Base-by-base conservation (phyloP, 37 sponge, comb jelly and placozoan species). In the Beroe ovata region DNA sequence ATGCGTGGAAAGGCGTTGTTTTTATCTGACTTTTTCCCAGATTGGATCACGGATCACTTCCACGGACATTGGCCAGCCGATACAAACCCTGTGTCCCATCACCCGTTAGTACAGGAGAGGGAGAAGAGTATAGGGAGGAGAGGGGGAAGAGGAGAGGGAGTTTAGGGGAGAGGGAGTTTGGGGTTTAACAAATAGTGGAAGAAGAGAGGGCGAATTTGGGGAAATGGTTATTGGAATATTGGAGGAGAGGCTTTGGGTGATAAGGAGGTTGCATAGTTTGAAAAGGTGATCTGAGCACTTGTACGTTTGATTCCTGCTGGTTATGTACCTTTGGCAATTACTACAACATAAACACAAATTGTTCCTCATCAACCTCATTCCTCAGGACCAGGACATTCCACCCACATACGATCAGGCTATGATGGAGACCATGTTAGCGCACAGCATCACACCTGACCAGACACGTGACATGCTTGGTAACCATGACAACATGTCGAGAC, bases 341-440 rank as follows among this genome's bases (percentile, higher is more conserved):
- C n/a, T 47, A 47, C 6, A 47, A 47, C 6, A 6, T 47, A 47
- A 47, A 11, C 54, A 11, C 11, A 62, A n/a, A 62, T 62, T 25
- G 20, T 4, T 28, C 63, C 8, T 23, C 23, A n/a, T 62, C 63
- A n/a, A 28, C 63, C 63, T 23, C 63, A 62, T 62, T 62, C 71
- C 38, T 25, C 84, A 77, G 84, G 54, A 77, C 47, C 54, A 39
- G 4, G 84, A 77, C 28, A 77, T 77, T 54, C 54, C 54, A 47
- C 71, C 71, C 38, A 77, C 84, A 0, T 77, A 77, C 84, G 84
- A 77, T 3, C 54, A 77, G 28, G 84, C 41, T 20, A 42, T 77
- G 54, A 77, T 77, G 84, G 84, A 77, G 47, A 54, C 39, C 47
- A 77, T 77, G 84, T n/a, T 77, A 36, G 41, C 84, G 22, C 42